Base-by-base conservation (phyloP, 2,888 invertebrate genomes). In the Frankliniella fusca region DNA sequence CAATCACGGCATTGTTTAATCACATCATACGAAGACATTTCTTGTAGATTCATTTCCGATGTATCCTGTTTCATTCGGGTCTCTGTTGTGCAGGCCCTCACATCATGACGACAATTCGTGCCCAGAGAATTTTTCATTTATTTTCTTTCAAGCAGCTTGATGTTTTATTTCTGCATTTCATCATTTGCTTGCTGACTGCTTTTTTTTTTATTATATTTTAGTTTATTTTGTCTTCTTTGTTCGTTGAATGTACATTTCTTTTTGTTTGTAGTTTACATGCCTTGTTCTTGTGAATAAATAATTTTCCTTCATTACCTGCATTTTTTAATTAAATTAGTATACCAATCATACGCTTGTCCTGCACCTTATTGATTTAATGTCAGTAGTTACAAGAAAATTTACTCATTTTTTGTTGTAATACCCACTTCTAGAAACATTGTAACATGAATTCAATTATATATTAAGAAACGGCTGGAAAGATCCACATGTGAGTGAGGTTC, bases 191-290 rank as follows among this genome's bases (percentile, higher is more conserved):
- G 80, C 54, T 54, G 54, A 54, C 18, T 18, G 54, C 2, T 54
- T 7, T 11, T 18, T 54, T 54, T 54, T 1, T 18, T 11, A 15
- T 15, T 7, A 18, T 54, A 54, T 1, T 1, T 54, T 11, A 11
- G 2, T 54, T 18, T 1, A 54, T 7, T 15, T 54, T 54, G 54
- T 54, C 18, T 54, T 15, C 18, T 7, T 11, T 2, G 2, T 54
- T 7, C 12, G 54, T 54, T 18, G 49, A 49, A 81, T 65, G 54
- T 76, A 81, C 81, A 20, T 70, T 50, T 82, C 70, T 82, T 82
- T 61, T 80, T 80, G 61, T 38, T 80, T 80, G 3, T 48, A 5
- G 28, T 80, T 80, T 28, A 27, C 15, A 80, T 48, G 3, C 38
- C 38, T 27, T 27, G 80, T n/a, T 80, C 49, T 28, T 80, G 8